These are phyloP conservation scores for Dendrocopos noguchii DNA, from an alignment of 2,113 vertebrate genomes.

Conservation along the genomic window DNA sequence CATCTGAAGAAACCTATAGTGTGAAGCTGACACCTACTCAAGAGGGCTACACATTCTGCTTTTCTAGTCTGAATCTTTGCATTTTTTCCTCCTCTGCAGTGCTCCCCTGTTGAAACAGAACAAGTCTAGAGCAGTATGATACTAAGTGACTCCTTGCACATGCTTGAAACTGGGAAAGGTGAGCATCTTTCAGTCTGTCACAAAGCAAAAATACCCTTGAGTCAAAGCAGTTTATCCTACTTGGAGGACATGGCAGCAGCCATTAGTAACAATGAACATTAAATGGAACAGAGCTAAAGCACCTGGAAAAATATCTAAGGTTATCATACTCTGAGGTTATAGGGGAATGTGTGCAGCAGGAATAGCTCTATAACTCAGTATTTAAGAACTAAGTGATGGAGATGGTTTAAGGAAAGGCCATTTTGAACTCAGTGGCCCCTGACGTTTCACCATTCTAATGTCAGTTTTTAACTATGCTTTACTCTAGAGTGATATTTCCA, in stretches of 20 bases:
- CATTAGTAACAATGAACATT: not conserved
- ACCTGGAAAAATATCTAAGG: not conserved
- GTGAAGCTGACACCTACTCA: not conserved
- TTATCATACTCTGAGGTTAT: not conserved
- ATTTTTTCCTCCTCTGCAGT: not conserved
- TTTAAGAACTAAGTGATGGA: not conserved
- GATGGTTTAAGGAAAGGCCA: not conserved
- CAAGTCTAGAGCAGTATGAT: not conserved
- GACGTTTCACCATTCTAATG: not conserved
- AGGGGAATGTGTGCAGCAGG: not conserved
- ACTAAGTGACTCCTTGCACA: not conserved
- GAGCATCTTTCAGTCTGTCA: not conserved
- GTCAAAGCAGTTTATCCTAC: not conserved
- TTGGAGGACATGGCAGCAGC: not conserved
- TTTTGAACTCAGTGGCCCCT: not conserved
- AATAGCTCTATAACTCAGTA: not conserved
- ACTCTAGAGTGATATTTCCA: not conserved
- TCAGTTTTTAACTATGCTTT: not conserved
- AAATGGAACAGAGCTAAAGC: not conserved
- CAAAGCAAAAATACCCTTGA: not conserved
- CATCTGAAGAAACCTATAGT: not conserved
- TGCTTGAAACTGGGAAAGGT: not conserved
- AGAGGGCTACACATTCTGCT: not conserved
- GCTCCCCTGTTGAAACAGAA: not conserved
- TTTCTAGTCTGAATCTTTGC: not conserved